phyloP scores from a whole-genome alignment of 2,113 vertebrate species.

The Anolis carolinensis region DNA sequence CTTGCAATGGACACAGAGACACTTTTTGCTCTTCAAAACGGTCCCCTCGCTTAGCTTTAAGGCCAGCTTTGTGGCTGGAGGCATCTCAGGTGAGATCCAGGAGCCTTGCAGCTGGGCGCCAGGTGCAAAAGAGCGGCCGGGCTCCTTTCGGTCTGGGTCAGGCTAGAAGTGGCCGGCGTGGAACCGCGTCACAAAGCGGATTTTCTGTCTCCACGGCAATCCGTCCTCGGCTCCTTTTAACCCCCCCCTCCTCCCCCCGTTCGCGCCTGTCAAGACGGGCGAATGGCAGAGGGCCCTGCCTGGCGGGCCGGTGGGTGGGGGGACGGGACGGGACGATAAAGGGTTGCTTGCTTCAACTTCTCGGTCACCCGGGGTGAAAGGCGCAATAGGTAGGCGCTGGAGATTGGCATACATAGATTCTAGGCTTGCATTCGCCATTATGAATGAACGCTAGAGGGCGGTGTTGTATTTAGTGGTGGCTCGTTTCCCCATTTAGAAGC shows the following conservation, averaged over 20 bases:
- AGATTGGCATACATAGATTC: no score
- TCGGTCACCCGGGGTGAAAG: background rate
- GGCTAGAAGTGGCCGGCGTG: background rate
- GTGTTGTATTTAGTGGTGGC: background rate
- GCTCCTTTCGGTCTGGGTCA: background rate
- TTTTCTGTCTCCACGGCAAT: constrained; percentile 4
- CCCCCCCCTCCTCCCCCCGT: background rate
- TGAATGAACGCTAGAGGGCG: background rate
- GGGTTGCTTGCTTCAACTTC: background rate
- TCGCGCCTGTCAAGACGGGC: no score
- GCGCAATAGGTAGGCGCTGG: no score
- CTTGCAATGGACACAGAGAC: no score
- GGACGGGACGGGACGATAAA: background rate
- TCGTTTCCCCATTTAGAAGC: background rate
- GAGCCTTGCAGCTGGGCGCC: no score
- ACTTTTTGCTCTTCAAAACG: no score
- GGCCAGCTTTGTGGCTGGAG: no score
- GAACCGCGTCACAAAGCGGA: constrained; percentile 34
- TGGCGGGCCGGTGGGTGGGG: background rate
- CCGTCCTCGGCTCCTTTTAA: background rate
- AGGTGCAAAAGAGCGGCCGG: background rate
- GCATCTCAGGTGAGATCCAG: background rate
- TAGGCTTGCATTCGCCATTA: background rate
- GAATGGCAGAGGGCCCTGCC: background rate
- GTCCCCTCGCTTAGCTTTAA: background rate